Evolutionary conservation across 2,113 vertebrate species (phyloP), one percentile per base, ranked within the genome.

Genomic region (Calyptommatus sinebrachiatus): DNA sequence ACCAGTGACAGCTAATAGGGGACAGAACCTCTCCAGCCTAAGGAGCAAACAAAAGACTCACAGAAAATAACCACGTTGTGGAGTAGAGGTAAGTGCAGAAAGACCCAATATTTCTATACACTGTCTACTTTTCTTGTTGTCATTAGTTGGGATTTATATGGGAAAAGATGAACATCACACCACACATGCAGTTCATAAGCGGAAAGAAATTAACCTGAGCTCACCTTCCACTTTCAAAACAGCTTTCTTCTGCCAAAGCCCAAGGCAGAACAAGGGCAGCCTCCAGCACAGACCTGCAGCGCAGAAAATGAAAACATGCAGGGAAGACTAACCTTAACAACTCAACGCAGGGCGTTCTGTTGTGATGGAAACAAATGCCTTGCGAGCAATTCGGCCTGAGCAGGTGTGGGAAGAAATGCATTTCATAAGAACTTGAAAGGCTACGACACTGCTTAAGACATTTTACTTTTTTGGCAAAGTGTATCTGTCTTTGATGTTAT

Each of bases 401-500:
- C 28, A 57, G 14, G 20, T 84, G 16, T 75, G 77, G 67, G 84
- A 76, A 60, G 45, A 41, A 69, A 41, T 50, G 45, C 22, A 5
- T 60, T 24, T 28, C n/a, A 53, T 57, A 45, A 83, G 1, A 57
- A 14, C 5, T 81, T 63, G 22, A 1, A 0, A 16, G 3, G n/a
- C 62, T 61, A 63, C 78, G 53, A 35, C 28, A 60, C n/a, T 26
- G 11, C 21, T 86, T 20, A 71, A 68, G 73, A 71, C 41, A 69
- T 69, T 82, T 46, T 22, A 18, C 26, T 61, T 77, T 41, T 65
- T 66, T 87, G 86, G 82, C 79, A 81, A 10, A 2, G 2, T 60
- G 53, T 77, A 75, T 61, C 18, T 83, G 68, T 80, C 70, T 41
- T 57, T n/a, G 72, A 73, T 81, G 77, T 67, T 67, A 62, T 76